Base-by-base conservation (phyloP, 2,888 invertebrate species). In the Andrena camellia region DNA sequence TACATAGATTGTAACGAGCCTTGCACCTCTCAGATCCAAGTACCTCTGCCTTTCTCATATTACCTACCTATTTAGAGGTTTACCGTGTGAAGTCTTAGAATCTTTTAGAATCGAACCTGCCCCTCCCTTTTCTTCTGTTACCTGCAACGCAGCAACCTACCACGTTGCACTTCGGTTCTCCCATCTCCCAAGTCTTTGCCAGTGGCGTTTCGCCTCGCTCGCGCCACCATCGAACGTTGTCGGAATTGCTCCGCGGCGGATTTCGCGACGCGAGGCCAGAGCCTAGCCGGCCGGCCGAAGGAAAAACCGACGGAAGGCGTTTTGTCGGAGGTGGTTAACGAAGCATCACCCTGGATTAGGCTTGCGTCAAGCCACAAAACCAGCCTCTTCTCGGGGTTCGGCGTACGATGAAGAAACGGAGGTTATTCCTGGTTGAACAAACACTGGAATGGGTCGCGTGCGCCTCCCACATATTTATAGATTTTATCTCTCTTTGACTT, bases 351-450 rank as follows among this genome's bases (percentile, higher is more conserved):
- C 81, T 80, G 83, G 87, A 88, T 88, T 85, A 87, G 88, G 81
- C 74, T 83, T 89, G 88, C 91, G 92, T 92, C 90, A 91, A 93
- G 92, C 92, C 93, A 89, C 93, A 91, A 92, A 93, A 92, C 90
- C 91, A 92, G 84, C 89, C 90, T 90, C 90, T 88, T 81, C 84
- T 78, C 89, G 84, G 88, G 88, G 86, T 89, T 90, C 88, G 89
- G 89, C 88, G 89, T 63, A 88, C 90, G 91, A 91, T 92, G 93
- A 93, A 92, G 93, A 93, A 93, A 92, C 92, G 85, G 91, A 91
- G 93, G 93, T 94, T 94, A 94, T 94, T 94, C 93, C 93, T 93
- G 94, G 94, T 94, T 94, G 93, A 94, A 93, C 93, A 94, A 94
- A 94, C 94, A 94, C 91, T 92, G 93, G 93, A 93, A 93, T 93